phyloP scores from a whole-genome alignment of 37 sponge, comb jelly and placozoan species.

The Diacarnus erythraeanus region DNA sequence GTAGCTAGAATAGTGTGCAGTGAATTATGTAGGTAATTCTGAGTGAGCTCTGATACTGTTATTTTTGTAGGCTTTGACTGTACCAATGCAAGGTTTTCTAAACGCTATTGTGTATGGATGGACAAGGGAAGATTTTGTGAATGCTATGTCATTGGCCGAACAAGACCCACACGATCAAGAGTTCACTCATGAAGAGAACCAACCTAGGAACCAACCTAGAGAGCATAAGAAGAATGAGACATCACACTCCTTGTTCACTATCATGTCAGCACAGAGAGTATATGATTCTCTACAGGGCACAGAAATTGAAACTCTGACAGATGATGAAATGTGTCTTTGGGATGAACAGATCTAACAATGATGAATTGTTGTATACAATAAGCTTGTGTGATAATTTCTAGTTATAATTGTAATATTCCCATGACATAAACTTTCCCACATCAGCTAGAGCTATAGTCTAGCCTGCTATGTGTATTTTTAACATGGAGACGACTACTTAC shows the following conservation, averaged over 20 bases:
- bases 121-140: constrained; percentile 52
- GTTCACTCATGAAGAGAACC: not conserved
- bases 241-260: not conserved
- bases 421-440: no score
- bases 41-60: no score
- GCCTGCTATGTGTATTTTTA: no score
- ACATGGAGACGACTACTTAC: no score
- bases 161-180: not conserved
- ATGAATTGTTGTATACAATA: no score
- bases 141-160: not conserved
- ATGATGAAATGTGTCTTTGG: no score
- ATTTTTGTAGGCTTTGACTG: constrained; percentile 33
- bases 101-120: constrained; percentile 75
- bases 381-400: no score
- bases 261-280: not conserved
- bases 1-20: no score
- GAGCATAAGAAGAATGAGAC: not conserved
- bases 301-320: not conserved
- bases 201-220: not conserved
- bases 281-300: not conserved
- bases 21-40: no score
- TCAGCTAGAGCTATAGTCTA: no score
- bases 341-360: no score
- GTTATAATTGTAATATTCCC: no score
- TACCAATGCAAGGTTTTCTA: constrained; percentile 68